Evolutionary conservation across 2,888 invertebrate genomes (phyloP).

Genomic region (Ochropleura leucogaster): DNA sequence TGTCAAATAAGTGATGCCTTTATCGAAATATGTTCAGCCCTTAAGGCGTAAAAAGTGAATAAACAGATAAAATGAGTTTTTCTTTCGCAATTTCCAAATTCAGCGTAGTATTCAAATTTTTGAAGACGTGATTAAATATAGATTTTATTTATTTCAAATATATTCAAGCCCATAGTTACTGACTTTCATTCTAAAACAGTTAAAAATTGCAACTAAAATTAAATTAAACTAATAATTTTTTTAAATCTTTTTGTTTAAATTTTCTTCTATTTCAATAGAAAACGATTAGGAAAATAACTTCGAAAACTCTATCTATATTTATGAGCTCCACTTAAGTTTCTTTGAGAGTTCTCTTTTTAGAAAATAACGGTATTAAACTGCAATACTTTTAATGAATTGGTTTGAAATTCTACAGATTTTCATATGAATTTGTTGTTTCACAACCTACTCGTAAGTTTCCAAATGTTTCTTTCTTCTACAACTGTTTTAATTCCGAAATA

Average conservation of each 20-base stretch:
- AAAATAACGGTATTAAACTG: slow-evolving; percentile 15
- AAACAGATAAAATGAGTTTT: no score
- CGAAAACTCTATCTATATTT: slow-evolving; percentile 38
- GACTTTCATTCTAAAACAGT: no score
- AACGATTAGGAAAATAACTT: slow-evolving; percentile 23
- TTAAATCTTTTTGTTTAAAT: not conserved
- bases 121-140: no score
- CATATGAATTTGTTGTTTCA: not conserved
- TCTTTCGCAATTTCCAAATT: no score
- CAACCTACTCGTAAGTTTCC: not conserved
- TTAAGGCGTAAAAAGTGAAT: no score
- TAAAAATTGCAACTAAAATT: no score
- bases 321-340: slow-evolving; percentile 18
- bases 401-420: not conserved
- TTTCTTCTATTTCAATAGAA: slow-evolving; percentile 9
- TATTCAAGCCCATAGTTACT: no score
- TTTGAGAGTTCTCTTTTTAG: not conserved
- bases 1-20: no score
- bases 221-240: not conserved
- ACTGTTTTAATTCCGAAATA: no score
- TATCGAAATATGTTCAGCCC: no score
- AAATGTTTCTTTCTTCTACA: not conserved
- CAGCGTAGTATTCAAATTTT: no score
- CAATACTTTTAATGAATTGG: slow-evolving; percentile 10
- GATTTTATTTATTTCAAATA: no score